These are phyloP conservation scores for Trachymyrmex cornetzi DNA, from an alignment of 1,140 invertebrate genomes.

Conservation along the genomic window DNA sequence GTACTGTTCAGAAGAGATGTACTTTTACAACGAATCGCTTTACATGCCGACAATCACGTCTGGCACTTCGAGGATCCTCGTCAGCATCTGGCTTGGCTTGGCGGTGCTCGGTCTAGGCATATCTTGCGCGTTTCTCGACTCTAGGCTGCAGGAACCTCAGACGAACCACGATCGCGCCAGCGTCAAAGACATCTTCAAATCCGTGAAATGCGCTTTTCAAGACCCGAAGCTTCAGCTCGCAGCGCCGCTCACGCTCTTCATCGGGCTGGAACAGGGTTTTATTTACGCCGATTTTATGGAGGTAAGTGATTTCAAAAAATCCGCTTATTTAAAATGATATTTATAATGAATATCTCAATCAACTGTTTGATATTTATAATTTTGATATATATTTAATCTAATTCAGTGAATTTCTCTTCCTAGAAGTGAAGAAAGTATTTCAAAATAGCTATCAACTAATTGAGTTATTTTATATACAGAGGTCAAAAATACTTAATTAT, in stretches of 20 bases:
- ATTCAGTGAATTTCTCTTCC: background rate
- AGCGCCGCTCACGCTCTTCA: conserved; percentile 90
- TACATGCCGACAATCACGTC: conserved; percentile 82
- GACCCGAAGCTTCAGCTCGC: conserved; percentile 88
- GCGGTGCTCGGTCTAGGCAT: conserved; percentile 87
- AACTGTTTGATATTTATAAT: background rate
- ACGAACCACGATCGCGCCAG: conserved; percentile 78
- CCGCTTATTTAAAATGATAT: background rate
- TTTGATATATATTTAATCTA: background rate
- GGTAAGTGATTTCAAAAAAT: conserved; percentile 80
- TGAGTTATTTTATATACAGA: background rate
- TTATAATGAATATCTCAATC: background rate
- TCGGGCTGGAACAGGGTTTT: conserved; percentile 91
- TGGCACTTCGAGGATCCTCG: conserved; percentile 85
- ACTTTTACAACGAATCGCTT: conserved; percentile 80
- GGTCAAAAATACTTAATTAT: background rate
- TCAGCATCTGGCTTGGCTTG: conserved; percentile 87
- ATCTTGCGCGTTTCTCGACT: conserved; percentile 87
- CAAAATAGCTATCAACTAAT: background rate
- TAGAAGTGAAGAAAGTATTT: background rate
- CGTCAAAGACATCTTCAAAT: conserved; percentile 77
- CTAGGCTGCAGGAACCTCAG: conserved; percentile 83
- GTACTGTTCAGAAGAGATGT: conserved; percentile 82
- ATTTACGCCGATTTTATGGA: conserved; percentile 91
- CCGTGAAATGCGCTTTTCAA: conserved; percentile 84